A percentile compares a stretch with the other conserved stretches of the same genome.
Conservation (phyloP, 1,140 invertebrate species). For the Geopemphigus sp. region DNA sequence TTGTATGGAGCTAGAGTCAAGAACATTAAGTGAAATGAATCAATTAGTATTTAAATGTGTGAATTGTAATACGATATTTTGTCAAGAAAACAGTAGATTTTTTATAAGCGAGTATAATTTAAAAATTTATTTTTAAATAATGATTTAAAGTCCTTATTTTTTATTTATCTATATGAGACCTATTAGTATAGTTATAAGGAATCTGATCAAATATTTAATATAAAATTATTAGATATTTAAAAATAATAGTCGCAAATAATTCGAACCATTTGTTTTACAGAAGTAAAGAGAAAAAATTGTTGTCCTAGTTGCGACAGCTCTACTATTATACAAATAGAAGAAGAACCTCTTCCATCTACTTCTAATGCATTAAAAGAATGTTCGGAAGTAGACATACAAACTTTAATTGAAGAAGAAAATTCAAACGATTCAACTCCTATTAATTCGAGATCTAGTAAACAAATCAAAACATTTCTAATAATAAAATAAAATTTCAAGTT, state of each 20-base stretch:
- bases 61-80: conserved; percentile 64
- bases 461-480: background rate
- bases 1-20: conserved; percentile 58
- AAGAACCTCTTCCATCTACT: conserved; percentile 51
- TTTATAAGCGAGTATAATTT: conserved; percentile 16
- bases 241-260: too few relatives aligned
- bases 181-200: background rate
- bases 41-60: conserved; percentile 63
- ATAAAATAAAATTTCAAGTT: background rate
- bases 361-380: background rate
- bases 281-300: conserved; percentile 55
- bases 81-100: conserved; percentile 55
- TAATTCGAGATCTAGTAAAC: conserved; percentile 32
- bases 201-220: background rate
- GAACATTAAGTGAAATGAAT: conserved; percentile 60
- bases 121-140: background rate
- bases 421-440: conserved; percentile 15
- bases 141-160: too few relatives aligned
- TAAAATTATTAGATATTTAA: background rate
- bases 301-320: conserved; percentile 64
- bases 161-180: too few relatives aligned
- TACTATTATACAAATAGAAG: conserved; percentile 59
- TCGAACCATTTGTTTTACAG: conserved; percentile 48
- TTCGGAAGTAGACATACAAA: background rate
- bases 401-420: conserved; percentile 5